Conservation (phyloP, 2,888 invertebrate species). For the Ctena decussata region DNA sequence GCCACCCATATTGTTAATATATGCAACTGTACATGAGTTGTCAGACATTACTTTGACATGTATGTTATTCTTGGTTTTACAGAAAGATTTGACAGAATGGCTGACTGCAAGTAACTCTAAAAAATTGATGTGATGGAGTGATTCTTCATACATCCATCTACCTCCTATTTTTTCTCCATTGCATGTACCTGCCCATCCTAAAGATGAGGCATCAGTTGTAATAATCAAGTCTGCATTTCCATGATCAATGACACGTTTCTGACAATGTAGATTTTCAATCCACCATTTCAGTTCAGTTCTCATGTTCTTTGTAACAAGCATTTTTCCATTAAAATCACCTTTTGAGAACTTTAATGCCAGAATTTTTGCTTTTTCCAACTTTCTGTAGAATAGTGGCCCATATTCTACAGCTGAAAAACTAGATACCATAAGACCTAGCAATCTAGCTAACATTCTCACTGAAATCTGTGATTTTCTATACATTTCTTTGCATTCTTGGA, state of each 20-base stretch:
- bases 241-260: constrained; percentile 8
- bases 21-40: constrained; percentile 45
- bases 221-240: constrained; percentile 8
- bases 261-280: constrained; percentile 10
- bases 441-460: constrained; percentile 8
- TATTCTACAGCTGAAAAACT: constrained; percentile 22
- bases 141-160: constrained; percentile 34
- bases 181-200: constrained; percentile 13
- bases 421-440: constrained; percentile 7
- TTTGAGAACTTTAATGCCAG: not conserved
- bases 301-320: not conserved
- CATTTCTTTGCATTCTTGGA: not conserved
- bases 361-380: not conserved
- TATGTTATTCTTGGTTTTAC: not conserved
- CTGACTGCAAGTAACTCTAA: constrained; percentile 46
- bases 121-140: constrained; percentile 40
- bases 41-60: constrained; percentile 47
- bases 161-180: not conserved
- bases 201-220: constrained; percentile 9
- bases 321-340: constrained; percentile 14
- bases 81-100: constrained; percentile 31
- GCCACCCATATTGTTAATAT: constrained; percentile 45
- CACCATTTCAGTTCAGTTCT: constrained; percentile 17
- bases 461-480: too few relatives aligned
- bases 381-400: constrained; percentile 18